Conservation (phyloP, 2,888 invertebrate genomes). For the Ophion obscuratus region DNA sequence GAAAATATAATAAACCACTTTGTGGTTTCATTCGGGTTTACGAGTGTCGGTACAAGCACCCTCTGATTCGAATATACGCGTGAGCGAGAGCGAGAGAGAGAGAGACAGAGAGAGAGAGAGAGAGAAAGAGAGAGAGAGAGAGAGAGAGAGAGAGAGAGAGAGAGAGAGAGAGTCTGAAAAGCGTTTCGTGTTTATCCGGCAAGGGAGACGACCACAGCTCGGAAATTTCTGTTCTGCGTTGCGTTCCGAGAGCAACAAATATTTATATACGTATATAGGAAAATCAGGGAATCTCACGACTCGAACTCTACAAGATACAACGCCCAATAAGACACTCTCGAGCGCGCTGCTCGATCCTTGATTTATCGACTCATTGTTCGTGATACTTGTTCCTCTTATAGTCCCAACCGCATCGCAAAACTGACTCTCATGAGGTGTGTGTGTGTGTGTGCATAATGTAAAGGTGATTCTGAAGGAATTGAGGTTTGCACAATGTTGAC, state of each 20-base stretch:
- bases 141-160: constrained; percentile 2
- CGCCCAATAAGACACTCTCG: constrained; percentile 28
- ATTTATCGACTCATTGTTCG: constrained; percentile 67
- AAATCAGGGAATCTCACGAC: constrained; percentile 44
- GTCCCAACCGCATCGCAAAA: constrained; percentile 28
- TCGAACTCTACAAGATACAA: constrained; percentile 6
- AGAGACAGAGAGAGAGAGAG: constrained; percentile 23
- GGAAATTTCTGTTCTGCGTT: constrained; percentile 10
- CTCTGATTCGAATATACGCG: constrained; percentile 11
- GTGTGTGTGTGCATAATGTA: neutral
- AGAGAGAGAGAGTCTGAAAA: neutral
- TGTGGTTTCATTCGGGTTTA: constrained; percentile 56
- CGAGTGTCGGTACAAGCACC: constrained; percentile 21
- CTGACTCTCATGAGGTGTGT: constrained; percentile 9
- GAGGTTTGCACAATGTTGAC: neutral
- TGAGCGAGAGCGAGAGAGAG: neutral
- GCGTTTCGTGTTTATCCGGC: constrained; percentile 34
- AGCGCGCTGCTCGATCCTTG: constrained; percentile 52
- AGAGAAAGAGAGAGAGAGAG: too few relatives aligned
- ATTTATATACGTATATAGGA: constrained; percentile 11
- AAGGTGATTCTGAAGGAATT: neutral
- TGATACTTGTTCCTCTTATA: constrained; percentile 28
- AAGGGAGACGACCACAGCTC: neutral
- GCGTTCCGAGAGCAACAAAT: constrained; percentile 1
- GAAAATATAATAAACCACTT: constrained; percentile 52